Percentiles rank a stretch among this genome's conserved stretches.
These are phyloP conservation scores for Trididemnum clinides DNA, from an alignment of 23 tunicate genomes.

Conservation along the genomic window DNA sequence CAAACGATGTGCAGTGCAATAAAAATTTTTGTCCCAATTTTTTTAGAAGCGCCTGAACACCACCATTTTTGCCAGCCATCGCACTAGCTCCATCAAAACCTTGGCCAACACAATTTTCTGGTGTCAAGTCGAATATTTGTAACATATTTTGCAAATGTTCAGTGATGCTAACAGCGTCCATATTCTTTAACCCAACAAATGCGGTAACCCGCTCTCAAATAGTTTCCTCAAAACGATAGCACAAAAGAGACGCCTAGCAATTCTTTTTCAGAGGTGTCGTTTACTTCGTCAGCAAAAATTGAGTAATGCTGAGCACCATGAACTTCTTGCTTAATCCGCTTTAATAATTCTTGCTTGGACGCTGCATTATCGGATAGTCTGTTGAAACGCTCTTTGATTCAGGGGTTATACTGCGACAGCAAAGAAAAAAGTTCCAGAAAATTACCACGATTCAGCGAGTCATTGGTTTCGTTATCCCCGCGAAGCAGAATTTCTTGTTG, in stretches of 20 bases:
- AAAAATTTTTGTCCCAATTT: not conserved
- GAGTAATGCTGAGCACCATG: not conserved
- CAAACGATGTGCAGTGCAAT: too few relatives aligned
- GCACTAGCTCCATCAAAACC: not conserved
- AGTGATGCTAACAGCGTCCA: not conserved
- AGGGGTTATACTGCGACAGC: too few relatives aligned
- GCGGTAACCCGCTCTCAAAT: not conserved
- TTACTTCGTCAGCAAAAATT: not conserved
- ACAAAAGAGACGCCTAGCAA: not conserved
- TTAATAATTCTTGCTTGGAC: not conserved
- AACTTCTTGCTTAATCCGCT: not conserved
- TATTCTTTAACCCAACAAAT: not conserved
- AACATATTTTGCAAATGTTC: not conserved
- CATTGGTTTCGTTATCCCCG: not conserved
- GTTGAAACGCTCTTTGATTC: too few relatives aligned
- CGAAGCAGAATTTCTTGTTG: not conserved
- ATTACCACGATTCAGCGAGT: too few relatives aligned
- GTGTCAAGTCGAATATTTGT: not conserved
- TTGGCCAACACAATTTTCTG: constrained; percentile 17
- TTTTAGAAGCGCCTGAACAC: not conserved
- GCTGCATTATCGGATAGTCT: too few relatives aligned
- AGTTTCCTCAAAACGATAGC: not conserved
- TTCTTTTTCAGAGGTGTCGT: not conserved
- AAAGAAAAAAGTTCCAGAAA: too few relatives aligned
- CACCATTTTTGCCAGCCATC: too few relatives aligned